Conservation (phyloP, 2,113 vertebrate genomes). For the Macquaria ambigua region DNA sequence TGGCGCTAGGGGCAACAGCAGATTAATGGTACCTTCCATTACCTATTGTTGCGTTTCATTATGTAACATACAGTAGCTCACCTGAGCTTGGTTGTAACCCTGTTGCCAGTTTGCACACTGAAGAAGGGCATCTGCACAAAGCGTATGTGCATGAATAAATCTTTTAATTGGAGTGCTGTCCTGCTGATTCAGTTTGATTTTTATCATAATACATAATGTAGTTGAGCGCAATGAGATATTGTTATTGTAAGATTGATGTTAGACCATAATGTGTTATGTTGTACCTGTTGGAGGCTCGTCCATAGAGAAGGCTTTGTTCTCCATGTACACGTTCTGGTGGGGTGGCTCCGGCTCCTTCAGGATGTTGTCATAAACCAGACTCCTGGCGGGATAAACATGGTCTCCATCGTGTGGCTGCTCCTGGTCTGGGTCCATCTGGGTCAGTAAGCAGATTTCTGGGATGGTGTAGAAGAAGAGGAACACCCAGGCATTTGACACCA, state of each 20-base stretch:
- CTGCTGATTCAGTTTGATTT: neutral
- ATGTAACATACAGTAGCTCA: neutral
- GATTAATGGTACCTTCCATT: neutral
- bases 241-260: neutral
- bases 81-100: neutral
- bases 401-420: conserved; percentile 86
- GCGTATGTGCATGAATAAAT: neutral
- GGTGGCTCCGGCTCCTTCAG: conserved; percentile 85
- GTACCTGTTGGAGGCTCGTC: conserved; percentile 89
- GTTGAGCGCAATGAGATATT: neutral
- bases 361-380: conserved; percentile 90
- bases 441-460: conserved; percentile 90
- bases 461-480: conserved; percentile 91
- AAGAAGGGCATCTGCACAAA: too few species aligned
- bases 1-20: neutral
- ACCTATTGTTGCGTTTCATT: neutral
- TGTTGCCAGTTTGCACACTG: too few species aligned
- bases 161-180: neutral
- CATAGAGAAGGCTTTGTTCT: conserved; percentile 94
- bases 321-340: conserved; percentile 89
- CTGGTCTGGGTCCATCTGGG: conserved; percentile 78
- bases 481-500: conserved; percentile 88
- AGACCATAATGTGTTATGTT: neutral
- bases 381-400: conserved; percentile 87
- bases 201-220: neutral